Evolutionary conservation across 2,888 invertebrate genomes (phyloP).

Genomic region (Drosophila acutilabella): DNA sequence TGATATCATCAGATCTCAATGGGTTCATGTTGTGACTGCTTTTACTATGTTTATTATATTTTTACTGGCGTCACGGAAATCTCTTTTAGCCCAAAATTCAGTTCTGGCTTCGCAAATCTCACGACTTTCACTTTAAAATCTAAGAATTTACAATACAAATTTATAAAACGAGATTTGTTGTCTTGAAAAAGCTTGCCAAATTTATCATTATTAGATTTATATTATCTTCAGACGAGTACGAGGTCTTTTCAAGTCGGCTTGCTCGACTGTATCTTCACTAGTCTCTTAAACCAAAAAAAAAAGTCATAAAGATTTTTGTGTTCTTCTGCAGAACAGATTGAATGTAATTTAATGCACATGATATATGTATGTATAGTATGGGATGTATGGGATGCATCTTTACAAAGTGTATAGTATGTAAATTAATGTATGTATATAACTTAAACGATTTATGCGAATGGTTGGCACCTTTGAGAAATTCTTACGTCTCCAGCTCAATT

Average conservation of each 20-base stretch:
- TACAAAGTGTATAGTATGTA: slow-evolving; percentile 25
- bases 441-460: slow-evolving; percentile 53
- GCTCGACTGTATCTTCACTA: too few relatives aligned
- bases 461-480: slow-evolving; percentile 38
- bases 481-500: slow-evolving; percentile 11
- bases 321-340: slow-evolving; percentile 66
- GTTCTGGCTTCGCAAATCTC: not conserved
- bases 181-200: too few relatives aligned
- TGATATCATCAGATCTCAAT: slow-evolving; percentile 14
- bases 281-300: too few relatives aligned
- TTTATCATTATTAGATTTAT: too few relatives aligned
- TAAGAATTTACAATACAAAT: not conserved
- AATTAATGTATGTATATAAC: slow-evolving; percentile 54
- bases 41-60: not conserved
- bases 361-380: slow-evolving; percentile 19
- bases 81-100: not conserved
- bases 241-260: too few relatives aligned
- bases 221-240: too few relatives aligned
- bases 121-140: not conserved
- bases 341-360: slow-evolving; percentile 39
- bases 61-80: slow-evolving; percentile 19
- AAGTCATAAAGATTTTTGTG: slow-evolving; percentile 45
- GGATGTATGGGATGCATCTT: slow-evolving; percentile 50
- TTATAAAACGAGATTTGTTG: too few relatives aligned
- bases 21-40: slow-evolving; percentile 10